Conservation (phyloP, 1,140 invertebrate species). For the Drosophila quadrilineata region DNA sequence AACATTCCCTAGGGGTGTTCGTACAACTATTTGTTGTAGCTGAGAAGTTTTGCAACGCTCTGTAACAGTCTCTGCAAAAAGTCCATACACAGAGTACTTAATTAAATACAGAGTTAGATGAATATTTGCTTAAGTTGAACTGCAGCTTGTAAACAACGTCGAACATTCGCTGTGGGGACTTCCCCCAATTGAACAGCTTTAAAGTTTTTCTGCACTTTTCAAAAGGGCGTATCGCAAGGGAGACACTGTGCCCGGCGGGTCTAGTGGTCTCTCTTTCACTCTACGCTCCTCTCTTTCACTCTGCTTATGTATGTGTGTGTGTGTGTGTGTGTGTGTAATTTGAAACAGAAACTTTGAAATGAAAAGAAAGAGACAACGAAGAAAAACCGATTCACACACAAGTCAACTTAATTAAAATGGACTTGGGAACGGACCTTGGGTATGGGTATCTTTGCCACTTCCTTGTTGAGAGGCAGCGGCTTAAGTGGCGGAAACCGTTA, state of each 20-base stretch:
- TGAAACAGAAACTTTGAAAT: slow-evolving; percentile 46
- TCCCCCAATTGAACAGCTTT: slow-evolving; percentile 14
- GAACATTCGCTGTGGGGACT: slow-evolving; percentile 13
- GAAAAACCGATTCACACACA: slow-evolving; percentile 35
- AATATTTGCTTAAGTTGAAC: too few species aligned
- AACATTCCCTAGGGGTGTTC: too few species aligned
- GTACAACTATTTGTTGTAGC: too few species aligned
- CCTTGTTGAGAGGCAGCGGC: background rate
- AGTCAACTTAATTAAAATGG: slow-evolving; percentile 55
- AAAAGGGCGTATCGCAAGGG: background rate
- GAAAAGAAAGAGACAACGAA: too few species aligned
- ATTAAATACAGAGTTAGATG: too few species aligned
- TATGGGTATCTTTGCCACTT: slow-evolving; percentile 13
- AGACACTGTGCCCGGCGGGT: background rate
- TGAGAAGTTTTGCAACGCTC: too few species aligned
- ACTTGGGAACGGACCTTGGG: slow-evolving; percentile 13
- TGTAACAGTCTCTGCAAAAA: too few species aligned
- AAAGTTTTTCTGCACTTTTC: slow-evolving; percentile 1
- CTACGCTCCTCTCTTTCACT: too few species aligned
- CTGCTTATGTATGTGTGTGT: background rate
- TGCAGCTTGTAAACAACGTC: background rate
- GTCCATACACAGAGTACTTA: too few species aligned
- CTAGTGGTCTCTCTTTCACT: background rate
- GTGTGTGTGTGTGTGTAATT: slow-evolving; percentile 7
- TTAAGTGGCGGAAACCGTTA: slow-evolving; percentile 39